Percentiles rank a stretch among this genome's conserved stretches.
Conservation (phyloP, 2,113 vertebrate species). For the Callorhinus ursinus region DNA sequence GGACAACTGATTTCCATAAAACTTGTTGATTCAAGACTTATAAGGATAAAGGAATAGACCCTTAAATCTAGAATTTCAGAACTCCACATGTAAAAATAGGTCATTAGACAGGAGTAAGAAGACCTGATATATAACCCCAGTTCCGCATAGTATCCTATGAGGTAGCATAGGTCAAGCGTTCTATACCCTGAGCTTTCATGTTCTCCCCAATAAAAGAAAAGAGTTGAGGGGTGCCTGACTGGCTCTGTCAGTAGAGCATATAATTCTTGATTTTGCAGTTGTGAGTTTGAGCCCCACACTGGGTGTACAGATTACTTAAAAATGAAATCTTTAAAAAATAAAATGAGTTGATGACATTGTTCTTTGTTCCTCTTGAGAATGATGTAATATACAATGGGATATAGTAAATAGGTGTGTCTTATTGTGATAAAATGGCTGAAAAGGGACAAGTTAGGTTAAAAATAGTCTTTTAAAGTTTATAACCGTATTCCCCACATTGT, state of each 20-base stretch:
- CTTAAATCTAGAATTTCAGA: neutral
- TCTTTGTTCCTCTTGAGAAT: neutral
- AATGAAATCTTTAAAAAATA: neutral
- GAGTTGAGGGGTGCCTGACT: neutral
- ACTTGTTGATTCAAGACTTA: neutral
- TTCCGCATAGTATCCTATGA: neutral
- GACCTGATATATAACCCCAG: neutral
- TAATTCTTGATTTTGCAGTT: neutral
- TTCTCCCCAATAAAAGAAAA: neutral
- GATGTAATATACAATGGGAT: too few species aligned
- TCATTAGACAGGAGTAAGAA: neutral
- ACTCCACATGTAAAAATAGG: neutral
- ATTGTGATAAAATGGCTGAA: neutral
- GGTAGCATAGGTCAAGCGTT: rapidly evolving
- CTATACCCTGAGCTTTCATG: neutral
- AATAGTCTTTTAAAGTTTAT: neutral
- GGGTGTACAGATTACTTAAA: neutral
- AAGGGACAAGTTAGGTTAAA: neutral
- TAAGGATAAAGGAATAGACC: neutral
- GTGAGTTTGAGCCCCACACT: neutral
- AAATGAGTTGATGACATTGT: neutral
- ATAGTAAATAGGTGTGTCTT: neutral
- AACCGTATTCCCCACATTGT: neutral
- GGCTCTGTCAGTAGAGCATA: neutral
- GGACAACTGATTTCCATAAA: neutral